Base-by-base conservation (phyloP, 2,888 invertebrate genomes). In the Pristionchus japonicus region DNA sequence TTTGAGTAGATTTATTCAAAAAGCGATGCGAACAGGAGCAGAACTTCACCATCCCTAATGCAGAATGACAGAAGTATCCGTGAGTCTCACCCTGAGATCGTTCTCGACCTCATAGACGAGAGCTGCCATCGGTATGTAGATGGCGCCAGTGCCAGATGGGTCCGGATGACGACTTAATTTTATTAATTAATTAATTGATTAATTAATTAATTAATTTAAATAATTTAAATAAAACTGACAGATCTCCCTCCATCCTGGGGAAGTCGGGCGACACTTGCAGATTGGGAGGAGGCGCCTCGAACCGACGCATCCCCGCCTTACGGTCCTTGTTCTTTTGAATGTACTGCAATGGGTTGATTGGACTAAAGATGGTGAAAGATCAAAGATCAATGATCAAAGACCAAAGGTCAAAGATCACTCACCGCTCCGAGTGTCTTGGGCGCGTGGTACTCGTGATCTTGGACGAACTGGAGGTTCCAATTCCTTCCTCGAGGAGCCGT, bases 391-490 rank as follows among this genome's bases (percentile, higher is more conserved):
- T 6, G 74, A 40, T 37, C 74, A 74, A 40, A 74, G 37, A 74
- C 34, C 43, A 77, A 67, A 43, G 37, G 3, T 70, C n/a, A 64
- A 3, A 43, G 11, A n/a, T n/a, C n/a, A n/a, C 77, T 77, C n/a
- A 77, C 77, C 27, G 43, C 77, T 77, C 77, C 77, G 43, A 77
- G 77, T 27, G 77, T 77, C 43, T 77, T 43, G 77, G 77, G 77
- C 23, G 77, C 43, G 11, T 6, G 40, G 43, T 27, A 77, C 17
- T n/a, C n/a, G 77, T 77, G 27, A 47, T 77, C 77, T 11, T 77
- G 77, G 11, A 77, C 77, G 77, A n/a, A 77, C 47, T 77, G 77
- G n/a, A 77, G 43, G 43, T 77, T 77, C 77, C 77, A 77, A 27
- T 77, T 77, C 27, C 47, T 43, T 9, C 43, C n/a, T 47, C 43